Evolutionary conservation across 2,888 invertebrate genomes (phyloP).

Genomic region (Bruchidius siliquastri): DNA sequence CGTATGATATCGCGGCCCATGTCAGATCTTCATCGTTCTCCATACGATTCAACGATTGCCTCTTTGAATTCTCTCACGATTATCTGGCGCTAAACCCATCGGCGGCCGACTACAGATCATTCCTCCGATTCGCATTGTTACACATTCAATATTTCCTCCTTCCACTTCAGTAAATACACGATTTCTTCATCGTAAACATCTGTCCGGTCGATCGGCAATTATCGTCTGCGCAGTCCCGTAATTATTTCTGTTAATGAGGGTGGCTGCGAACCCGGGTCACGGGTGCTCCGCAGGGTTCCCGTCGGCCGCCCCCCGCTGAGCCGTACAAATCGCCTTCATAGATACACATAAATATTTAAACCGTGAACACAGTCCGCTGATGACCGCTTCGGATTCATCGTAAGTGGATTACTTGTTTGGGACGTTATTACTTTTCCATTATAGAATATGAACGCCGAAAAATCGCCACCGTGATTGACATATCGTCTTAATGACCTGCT

Average conservation of each 20-base stretch:
- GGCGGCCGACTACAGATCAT: neutral
- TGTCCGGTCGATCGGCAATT: neutral
- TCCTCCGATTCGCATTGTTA: neutral
- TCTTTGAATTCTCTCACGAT: neutral
- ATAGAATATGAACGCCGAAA: neutral
- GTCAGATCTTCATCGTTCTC: no score
- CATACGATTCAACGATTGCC: neutral
- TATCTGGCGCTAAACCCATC: neutral
- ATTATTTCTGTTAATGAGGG: constrained; percentile 39
- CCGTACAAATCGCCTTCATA: constrained; percentile 33
- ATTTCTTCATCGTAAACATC: neutral
- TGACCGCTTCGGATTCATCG: neutral
- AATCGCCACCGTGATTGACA: neutral
- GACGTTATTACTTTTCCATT: neutral
- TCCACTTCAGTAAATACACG: neutral
- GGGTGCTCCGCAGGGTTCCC: constrained; percentile 30
- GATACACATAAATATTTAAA: constrained; percentile 26
- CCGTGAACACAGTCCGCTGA: neutral
- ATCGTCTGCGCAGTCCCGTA: neutral
- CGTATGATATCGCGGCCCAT: no score
- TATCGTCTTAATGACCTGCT: neutral
- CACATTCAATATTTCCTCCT: neutral
- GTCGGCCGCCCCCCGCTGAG: constrained; percentile 39
- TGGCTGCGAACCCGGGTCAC: constrained; percentile 42
- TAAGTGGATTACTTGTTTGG: neutral